Conservation (phyloP, 2,888 invertebrate genomes). For the Melinaea menophilus region DNA sequence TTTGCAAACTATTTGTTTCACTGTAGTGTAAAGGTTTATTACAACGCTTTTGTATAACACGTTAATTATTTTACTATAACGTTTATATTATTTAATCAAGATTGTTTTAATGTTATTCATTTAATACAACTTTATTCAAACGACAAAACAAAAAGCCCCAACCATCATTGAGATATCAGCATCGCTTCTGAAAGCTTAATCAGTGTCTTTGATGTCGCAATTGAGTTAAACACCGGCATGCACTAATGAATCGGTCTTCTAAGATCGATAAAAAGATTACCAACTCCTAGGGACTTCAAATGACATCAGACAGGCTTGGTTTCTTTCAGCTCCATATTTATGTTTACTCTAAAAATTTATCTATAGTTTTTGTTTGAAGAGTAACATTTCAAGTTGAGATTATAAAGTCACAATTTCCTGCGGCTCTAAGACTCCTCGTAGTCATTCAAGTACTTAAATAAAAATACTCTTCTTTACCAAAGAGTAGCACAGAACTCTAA, state of each 20-base stretch:
- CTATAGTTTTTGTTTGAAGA: not conserved
- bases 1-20: not conserved
- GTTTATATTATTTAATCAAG: not conserved
- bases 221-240: not conserved
- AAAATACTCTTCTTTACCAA: too few species aligned
- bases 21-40: not conserved
- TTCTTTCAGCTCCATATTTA: not conserved
- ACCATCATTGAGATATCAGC: not conserved
- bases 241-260: not conserved
- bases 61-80: too few species aligned
- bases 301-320: not conserved
- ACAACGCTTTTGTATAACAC: not conserved
- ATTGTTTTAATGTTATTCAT: not conserved
- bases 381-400: too few species aligned
- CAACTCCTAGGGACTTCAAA: not conserved
- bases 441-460: too few species aligned
- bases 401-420: too few species aligned
- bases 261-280: not conserved
- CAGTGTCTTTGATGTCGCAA: not conserved
- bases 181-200: not conserved
- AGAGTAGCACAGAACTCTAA: too few species aligned
- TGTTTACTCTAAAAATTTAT: not conserved
- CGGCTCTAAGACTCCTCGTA: too few species aligned
- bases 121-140: not conserved
- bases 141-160: not conserved